Base-by-base conservation (phyloP, 2,888 invertebrate genomes). In the Oxyteleia sp. region DNA sequence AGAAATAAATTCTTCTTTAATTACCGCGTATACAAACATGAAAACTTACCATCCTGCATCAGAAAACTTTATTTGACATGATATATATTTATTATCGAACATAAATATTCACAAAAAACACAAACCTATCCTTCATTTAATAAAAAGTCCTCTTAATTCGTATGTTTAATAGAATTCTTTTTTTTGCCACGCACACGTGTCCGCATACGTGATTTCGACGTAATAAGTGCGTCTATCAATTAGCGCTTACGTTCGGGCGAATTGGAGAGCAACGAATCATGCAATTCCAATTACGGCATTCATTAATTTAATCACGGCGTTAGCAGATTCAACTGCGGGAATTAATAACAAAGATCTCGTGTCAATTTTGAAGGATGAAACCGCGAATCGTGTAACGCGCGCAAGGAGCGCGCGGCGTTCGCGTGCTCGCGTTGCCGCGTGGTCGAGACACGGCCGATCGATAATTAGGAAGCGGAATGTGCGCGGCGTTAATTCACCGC, bases 291-390 rank as follows among this genome's bases (percentile, higher is more conserved):
- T 82, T 82, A 82, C 61, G 55, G 78, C 59, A 68, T 82, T 82
- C 72, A 74, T 78, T 82, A 82, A 82, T 82, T 78, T 82, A 78
- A 79, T 83, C 68, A 74, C 45, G 45, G 74, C 63, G 78, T 69
- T 79, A 79, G 78, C 74, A 57, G 74, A 82, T 74, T 81, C 74
- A 71, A 81, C 81, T 74, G 74, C 81, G 59, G 32, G 76, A 80
- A 84, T 81, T 78, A 72, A 81, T 81, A 81, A 81, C 82, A 75
- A 79, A 81, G 81, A 66, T 83, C 82, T 71, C 66, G 71, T 82
- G 72, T 82, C 76, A 78, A 82, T 75, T 64, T 69, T 75, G 64
- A 82, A 64, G 63, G 57, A 68, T 82, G 75, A 63, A 69, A 82
- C 75, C 75, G 59, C 82, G 69, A 43, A 49, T 68, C 53, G 72